These are phyloP conservation scores for Tachuris rubrigastra DNA, from an alignment of 2,113 vertebrate genomes.

Conservation along the genomic window DNA sequence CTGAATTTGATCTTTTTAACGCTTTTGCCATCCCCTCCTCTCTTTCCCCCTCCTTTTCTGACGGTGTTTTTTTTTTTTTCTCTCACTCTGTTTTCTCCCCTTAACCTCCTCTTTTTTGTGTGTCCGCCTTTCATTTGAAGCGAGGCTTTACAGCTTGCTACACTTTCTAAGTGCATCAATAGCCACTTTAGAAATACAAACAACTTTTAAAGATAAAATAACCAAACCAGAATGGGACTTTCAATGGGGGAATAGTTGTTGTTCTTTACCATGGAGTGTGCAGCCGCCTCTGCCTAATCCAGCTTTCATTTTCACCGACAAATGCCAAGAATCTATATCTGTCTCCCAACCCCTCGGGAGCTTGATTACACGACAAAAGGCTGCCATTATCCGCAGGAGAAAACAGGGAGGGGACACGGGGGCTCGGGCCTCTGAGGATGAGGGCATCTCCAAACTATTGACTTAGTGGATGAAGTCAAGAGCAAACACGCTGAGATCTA, in stretches of 20 bases:
- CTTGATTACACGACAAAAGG: slow-evolving; percentile 96
- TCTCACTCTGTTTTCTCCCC: slow-evolving; percentile 20
- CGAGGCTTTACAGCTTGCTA: slow-evolving; percentile 52
- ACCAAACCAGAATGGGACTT: slow-evolving; percentile 77
- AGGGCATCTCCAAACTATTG: slow-evolving; percentile 78
- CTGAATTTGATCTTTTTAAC: slow-evolving; percentile 19
- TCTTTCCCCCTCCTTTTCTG: not conserved
- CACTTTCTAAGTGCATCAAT: slow-evolving; percentile 64
- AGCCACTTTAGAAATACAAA: slow-evolving; percentile 84
- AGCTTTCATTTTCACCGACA: slow-evolving; percentile 94
- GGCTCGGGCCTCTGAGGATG: slow-evolving; percentile 59
- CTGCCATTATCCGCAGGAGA: slow-evolving; percentile 83
- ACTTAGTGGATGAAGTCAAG: slow-evolving; percentile 82
- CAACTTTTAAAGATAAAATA: slow-evolving; percentile 84
- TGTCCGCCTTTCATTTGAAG: slow-evolving; percentile 37
- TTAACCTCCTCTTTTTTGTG: not conserved
- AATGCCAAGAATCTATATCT: slow-evolving; percentile 90
- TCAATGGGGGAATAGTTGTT: slow-evolving; percentile 84
- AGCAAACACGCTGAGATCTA: slow-evolving; percentile 69
- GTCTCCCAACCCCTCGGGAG: slow-evolving; percentile 89
- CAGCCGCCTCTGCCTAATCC: slow-evolving; percentile 91
- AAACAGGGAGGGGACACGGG: slow-evolving; percentile 75
- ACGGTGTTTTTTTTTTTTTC: not conserved
- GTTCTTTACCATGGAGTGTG: slow-evolving; percentile 88
- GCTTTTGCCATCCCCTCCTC: not conserved